Conservation (phyloP, 2,113 vertebrate genomes). For the Corydoras sp. region DNA sequence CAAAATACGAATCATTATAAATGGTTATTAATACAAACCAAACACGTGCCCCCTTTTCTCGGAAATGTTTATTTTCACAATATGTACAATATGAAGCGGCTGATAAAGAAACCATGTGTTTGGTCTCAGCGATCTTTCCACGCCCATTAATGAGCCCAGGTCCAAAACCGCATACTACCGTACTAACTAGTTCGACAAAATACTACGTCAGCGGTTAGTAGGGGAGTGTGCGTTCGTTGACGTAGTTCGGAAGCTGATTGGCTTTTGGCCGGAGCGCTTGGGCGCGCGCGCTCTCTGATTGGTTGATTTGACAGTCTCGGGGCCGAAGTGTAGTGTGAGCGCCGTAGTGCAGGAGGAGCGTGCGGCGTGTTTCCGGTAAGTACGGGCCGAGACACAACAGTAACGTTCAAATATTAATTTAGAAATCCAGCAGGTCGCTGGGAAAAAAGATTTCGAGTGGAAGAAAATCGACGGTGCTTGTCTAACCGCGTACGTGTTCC, state of each 20-base stretch:
- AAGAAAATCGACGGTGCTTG: conserved; percentile 1
- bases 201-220: not conserved
- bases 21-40: too few relatives aligned
- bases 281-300: conserved; percentile 6
- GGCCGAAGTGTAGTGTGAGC: conserved; percentile 27
- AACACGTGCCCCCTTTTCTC: too few relatives aligned
- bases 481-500: not conserved
- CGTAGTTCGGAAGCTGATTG: conserved; percentile 22
- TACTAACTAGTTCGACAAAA: conserved; percentile 4
- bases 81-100: too few relatives aligned
- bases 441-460: conserved; percentile 20
- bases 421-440: conserved; percentile 32
- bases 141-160: conserved; percentile 9
- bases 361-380: conserved; percentile 69
- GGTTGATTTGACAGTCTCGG: not conserved
- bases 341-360: conserved; percentile 59
- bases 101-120: not conserved
- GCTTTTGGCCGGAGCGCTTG: not conserved
- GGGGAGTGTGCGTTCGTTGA: not conserved
- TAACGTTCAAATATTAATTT: conserved; percentile 38
- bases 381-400: conserved; percentile 56
- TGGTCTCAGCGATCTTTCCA: not conserved
- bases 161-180: conserved; percentile 26
- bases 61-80: too few relatives aligned
- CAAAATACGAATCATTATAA: too few relatives aligned